These are phyloP conservation scores for Phengaris alcon DNA, from an alignment of 2,888 invertebrate species.

Conservation along the genomic window DNA sequence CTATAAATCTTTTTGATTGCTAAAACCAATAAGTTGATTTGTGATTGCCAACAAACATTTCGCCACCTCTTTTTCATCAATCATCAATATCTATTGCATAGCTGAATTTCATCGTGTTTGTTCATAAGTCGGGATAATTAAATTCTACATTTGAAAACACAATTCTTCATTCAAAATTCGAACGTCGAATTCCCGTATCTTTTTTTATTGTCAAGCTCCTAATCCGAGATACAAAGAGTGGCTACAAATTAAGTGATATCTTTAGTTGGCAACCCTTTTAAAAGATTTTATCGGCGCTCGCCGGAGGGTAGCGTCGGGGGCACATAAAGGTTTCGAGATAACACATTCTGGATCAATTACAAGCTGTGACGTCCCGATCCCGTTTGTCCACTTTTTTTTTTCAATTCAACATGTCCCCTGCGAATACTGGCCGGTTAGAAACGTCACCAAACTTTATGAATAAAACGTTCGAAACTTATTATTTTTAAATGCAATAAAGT, in stretches of 20 bases:
- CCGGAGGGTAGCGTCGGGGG: constrained; percentile 73
- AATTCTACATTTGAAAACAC: constrained; percentile 50
- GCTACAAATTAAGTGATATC: constrained; percentile 79
- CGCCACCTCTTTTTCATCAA: background rate
- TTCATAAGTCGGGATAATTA: background rate
- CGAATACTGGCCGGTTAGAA: constrained; percentile 8
- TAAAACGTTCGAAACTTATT: background rate
- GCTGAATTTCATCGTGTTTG: background rate
- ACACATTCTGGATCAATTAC: constrained; percentile 77
- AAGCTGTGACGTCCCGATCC: constrained; percentile 68
- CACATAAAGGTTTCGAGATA: constrained; percentile 74
- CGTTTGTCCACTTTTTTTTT: constrained; percentile 61
- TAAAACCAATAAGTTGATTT: background rate
- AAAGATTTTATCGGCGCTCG: constrained; percentile 72
- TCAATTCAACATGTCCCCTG: constrained; percentile 45
- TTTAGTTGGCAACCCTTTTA: constrained; percentile 78
- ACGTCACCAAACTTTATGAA: background rate
- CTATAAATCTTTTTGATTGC: background rate
- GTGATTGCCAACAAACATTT: background rate
- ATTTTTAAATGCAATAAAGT: background rate
- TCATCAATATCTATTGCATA: background rate
- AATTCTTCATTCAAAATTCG: constrained; percentile 51
- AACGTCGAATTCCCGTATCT: constrained; percentile 35
- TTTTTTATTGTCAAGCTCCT: constrained; percentile 59
- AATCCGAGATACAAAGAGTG: constrained; percentile 71